Evolutionary conservation across 1,140 invertebrate species (phyloP).

Genomic region (Saccostrea echinata): DNA sequence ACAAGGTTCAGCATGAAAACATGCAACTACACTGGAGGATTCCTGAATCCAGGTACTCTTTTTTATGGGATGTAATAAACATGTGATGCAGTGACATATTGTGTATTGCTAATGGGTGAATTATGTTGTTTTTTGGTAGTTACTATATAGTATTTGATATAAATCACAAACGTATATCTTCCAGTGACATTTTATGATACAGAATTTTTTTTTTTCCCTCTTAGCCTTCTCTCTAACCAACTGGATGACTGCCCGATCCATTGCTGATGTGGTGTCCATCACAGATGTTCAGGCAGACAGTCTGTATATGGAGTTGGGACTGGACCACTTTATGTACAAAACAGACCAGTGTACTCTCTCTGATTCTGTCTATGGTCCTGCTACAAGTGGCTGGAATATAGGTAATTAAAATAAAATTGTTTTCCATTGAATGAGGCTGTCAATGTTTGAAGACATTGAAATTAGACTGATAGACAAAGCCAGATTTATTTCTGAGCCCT

Average conservation of each 20-base stretch:
- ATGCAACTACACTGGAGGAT: constrained; percentile 9
- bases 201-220: background rate
- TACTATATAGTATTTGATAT: background rate
- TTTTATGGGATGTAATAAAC: background rate
- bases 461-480: no score
- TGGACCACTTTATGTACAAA: constrained; percentile 39
- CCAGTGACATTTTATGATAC: no score
- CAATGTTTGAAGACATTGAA: no score
- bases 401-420: background rate
- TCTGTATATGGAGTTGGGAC: constrained; percentile 23
- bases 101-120: background rate
- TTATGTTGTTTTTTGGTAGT: background rate
- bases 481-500: background rate
- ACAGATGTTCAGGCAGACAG: constrained; percentile 40
- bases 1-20: constrained; percentile 27
- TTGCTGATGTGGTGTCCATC: constrained; percentile 16
- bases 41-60: constrained; percentile 12
- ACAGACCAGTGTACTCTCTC: constrained; percentile 41
- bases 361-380: background rate
- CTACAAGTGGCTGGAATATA: constrained; percentile 3
- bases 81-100: no score
- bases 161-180: background rate
- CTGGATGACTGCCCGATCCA: constrained; percentile 41
- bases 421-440: no score
- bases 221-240: constrained; percentile 43